These are phyloP conservation scores for Lutraria lutraria DNA, from an alignment of 2,888 invertebrate genomes.

Conservation along the genomic window DNA sequence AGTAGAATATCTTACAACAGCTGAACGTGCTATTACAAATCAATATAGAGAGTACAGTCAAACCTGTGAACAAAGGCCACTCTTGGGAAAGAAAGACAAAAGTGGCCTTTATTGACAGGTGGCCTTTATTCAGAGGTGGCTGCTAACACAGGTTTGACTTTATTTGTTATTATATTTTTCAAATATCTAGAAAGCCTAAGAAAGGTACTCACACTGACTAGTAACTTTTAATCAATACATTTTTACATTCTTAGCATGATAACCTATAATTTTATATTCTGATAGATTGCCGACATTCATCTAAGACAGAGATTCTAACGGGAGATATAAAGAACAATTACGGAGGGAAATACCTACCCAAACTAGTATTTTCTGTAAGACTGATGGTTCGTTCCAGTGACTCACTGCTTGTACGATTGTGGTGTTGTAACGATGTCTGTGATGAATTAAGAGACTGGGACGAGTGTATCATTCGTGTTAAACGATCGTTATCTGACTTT, in stretches of 20 bases:
- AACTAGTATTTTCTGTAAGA: constrained; percentile 82
- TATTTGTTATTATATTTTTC: neutral
- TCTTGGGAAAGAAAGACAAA: no score
- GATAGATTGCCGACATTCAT: no score
- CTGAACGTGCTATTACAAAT: no score
- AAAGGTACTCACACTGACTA: neutral
- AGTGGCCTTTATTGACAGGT: no score
- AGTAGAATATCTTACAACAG: no score
- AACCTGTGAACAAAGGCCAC: no score
- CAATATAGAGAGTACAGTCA: neutral
- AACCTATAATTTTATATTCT: no score
- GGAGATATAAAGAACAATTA: no score
- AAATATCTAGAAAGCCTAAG: neutral
- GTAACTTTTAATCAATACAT: neutral
- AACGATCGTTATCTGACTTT: constrained; percentile 97
- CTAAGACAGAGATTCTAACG: no score
- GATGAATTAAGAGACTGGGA: constrained; percentile 78
- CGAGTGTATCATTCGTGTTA: constrained; percentile 92
- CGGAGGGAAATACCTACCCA: constrained; percentile 72
- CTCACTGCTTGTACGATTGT: constrained; percentile 81
- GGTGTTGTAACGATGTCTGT: constrained; percentile 78
- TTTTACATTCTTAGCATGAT: no score
- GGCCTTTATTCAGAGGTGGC: no score
- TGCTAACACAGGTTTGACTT: no score
- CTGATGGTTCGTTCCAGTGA: constrained; percentile 82